These are phyloP conservation scores for Callospermophilus lateralis DNA, from an alignment of 2,113 vertebrate genomes.

Conservation along the genomic window DNA sequence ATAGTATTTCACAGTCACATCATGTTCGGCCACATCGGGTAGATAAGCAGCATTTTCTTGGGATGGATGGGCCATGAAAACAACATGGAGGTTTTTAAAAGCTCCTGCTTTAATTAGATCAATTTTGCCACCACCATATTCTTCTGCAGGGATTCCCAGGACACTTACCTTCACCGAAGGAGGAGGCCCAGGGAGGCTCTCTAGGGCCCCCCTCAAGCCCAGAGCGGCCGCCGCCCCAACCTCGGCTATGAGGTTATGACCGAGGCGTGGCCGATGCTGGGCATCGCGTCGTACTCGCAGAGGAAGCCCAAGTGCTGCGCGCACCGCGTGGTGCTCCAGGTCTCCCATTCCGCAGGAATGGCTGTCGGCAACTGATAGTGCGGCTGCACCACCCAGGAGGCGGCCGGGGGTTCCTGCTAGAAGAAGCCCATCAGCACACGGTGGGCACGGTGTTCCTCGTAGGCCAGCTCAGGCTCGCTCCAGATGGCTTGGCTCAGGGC, in stretches of 20 bases:
- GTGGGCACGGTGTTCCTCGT: conserved; percentile 90
- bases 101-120: conserved; percentile 92
- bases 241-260: conserved; percentile 95
- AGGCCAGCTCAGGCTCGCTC: conserved; percentile 91
- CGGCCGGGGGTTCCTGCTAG: conserved; percentile 80
- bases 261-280: conserved; percentile 92
- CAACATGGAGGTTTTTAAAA: conserved; percentile 91
- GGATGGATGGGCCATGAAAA: conserved; percentile 95
- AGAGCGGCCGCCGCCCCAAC: conserved; percentile 91
- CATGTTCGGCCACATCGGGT: conserved; percentile 89
- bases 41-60: conserved; percentile 91
- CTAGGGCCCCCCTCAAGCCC: conserved; percentile 90
- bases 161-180: conserved; percentile 91
- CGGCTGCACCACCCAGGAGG: conserved; percentile 88
- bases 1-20: conserved; percentile 93
- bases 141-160: conserved; percentile 95
- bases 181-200: conserved; percentile 76
- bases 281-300: conserved; percentile 95
- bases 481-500: conserved; percentile 91
- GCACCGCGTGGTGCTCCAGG: accelerated
- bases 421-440: conserved; percentile 90
- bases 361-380: conserved; percentile 91
- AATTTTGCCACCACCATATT: conserved; percentile 93
- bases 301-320: conserved; percentile 90
- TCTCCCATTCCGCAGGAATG: conserved; percentile 90